These are phyloP conservation scores for Lucifuga dentata DNA, from an alignment of 2,113 vertebrate species.

Conservation along the genomic window DNA sequence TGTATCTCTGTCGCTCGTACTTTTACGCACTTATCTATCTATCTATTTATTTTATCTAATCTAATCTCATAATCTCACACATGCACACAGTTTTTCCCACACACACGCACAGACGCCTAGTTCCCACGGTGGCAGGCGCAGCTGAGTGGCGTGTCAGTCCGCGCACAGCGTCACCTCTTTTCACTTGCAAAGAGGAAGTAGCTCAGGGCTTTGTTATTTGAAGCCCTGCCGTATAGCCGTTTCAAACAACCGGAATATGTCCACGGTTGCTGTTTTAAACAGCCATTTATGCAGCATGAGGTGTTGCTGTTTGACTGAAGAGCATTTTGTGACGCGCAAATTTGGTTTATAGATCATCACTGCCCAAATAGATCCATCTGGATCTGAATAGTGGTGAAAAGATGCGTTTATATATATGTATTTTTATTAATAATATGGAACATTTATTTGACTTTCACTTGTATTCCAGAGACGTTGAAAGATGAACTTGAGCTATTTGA, in stretches of 20 bases:
- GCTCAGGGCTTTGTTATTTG: conserved; percentile 76
- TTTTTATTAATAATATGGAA: too few species aligned
- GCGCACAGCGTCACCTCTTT: conserved; percentile 77
- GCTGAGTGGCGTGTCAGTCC: conserved; percentile 77
- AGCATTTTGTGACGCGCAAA: too few species aligned
- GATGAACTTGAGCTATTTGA: too few species aligned
- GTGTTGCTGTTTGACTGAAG: too few species aligned
- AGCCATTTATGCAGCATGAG: conserved; percentile 44
- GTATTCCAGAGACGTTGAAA: too few species aligned
- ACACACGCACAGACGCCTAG: conserved; percentile 67
- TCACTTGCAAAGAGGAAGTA: conserved; percentile 82
- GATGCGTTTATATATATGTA: too few species aligned
- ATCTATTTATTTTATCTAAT: conserved; percentile 15
- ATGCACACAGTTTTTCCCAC: conserved; percentile 11
- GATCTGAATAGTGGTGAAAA: too few species aligned
- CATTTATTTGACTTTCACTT: too few species aligned
- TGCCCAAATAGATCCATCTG: too few species aligned
- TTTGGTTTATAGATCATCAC: too few species aligned
- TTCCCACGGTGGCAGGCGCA: conserved; percentile 82
- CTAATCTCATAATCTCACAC: conserved; percentile 27
- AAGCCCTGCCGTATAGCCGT: conserved; percentile 73
- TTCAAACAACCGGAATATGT: conserved; percentile 80
- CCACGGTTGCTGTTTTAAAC: conserved; percentile 77
- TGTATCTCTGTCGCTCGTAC: conserved; percentile 36
- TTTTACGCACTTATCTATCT: conserved; percentile 29